These are phyloP conservation scores for Halocynthia aurantium DNA, from an alignment of 23 tunicate species.

Conservation along the genomic window DNA sequence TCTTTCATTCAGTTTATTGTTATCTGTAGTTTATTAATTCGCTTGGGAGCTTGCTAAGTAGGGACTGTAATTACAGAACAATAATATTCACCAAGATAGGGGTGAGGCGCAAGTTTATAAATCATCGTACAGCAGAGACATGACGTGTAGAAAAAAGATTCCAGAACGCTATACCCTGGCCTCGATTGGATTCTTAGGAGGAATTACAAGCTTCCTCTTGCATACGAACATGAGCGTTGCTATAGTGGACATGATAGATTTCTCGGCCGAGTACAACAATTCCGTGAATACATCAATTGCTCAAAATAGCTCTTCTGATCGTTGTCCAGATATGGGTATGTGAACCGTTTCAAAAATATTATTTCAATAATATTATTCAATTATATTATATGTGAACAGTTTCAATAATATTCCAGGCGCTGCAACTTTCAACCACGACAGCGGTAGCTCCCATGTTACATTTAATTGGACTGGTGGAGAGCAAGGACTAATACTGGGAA, in stretches of 20 bases:
- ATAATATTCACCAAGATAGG: too few species aligned
- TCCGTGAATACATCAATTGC: background rate
- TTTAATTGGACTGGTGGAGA: constrained; percentile 1
- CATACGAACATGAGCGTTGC: constrained; percentile 6
- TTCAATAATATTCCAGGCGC: background rate
- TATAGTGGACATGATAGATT: constrained; percentile 2
- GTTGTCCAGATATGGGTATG: constrained; percentile 6
- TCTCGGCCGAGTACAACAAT: background rate
- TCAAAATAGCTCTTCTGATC: background rate
- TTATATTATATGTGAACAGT: too few species aligned
- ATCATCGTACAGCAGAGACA: too few species aligned
- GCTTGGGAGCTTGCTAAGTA: too few species aligned
- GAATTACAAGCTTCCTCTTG: background rate
- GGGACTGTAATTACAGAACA: too few species aligned
- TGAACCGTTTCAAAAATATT: background rate
- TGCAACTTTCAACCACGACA: background rate
- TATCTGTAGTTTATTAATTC: too few species aligned
- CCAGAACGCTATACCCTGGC: background rate
- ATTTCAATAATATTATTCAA: too few species aligned
- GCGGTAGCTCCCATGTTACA: background rate
- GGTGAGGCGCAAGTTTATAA: too few species aligned
- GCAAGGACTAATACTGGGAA: constrained; percentile 4
- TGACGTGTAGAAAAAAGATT: background rate
- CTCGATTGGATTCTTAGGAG: background rate
- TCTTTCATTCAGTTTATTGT: too few species aligned